A percentile compares a stretch with the other conserved stretches of the same genome.
These are phyloP conservation scores for Paramacrobiotus metropolitanus DNA, from an alignment of 1,140 invertebrate genomes.

Conservation along the genomic window DNA sequence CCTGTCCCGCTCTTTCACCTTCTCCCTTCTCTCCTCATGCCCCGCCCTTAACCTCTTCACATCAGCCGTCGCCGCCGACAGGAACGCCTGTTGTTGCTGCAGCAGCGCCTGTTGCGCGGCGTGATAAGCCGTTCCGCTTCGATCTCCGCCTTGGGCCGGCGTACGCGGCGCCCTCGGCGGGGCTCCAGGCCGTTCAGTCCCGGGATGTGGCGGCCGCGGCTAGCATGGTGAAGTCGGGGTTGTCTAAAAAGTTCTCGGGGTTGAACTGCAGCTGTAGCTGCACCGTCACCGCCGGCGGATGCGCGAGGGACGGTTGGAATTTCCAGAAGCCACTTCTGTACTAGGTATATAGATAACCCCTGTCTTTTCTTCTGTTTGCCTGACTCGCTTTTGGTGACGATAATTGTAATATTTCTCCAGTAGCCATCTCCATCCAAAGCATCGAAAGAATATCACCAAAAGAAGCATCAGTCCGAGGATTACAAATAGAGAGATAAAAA, in stretches of 20 bases:
- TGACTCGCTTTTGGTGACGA: too few relatives aligned
- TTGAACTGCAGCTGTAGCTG: not conserved
- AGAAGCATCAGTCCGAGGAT: too few relatives aligned
- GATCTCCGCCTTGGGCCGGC: not conserved
- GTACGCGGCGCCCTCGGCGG: not conserved
- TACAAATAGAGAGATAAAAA: too few relatives aligned
- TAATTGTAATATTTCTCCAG: too few relatives aligned
- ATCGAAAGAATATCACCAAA: too few relatives aligned
- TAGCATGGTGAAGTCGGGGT: not conserved
- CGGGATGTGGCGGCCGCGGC: slow-evolving; percentile 1
- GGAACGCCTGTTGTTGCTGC: not conserved
- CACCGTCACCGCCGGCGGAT: not conserved
- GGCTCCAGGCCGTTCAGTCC: not conserved
- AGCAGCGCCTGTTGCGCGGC: slow-evolving; percentile 6
- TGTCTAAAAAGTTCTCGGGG: not conserved
- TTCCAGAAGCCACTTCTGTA: too few relatives aligned
- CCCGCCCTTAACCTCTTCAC: too few relatives aligned
- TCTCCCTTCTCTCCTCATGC: too few relatives aligned
- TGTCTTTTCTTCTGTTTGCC: too few relatives aligned
- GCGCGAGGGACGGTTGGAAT: not conserved
- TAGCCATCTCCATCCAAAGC: too few relatives aligned
- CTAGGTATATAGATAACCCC: too few relatives aligned
- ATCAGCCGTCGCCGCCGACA: not conserved
- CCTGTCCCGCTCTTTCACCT: too few relatives aligned
- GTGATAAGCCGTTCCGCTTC: slow-evolving; percentile 5